A percentile compares a stretch with the other conserved stretches of the same genome.
phyloP scores from a whole-genome alignment of 2,113 vertebrate genomes.

The Patagioenas fasciata region DNA sequence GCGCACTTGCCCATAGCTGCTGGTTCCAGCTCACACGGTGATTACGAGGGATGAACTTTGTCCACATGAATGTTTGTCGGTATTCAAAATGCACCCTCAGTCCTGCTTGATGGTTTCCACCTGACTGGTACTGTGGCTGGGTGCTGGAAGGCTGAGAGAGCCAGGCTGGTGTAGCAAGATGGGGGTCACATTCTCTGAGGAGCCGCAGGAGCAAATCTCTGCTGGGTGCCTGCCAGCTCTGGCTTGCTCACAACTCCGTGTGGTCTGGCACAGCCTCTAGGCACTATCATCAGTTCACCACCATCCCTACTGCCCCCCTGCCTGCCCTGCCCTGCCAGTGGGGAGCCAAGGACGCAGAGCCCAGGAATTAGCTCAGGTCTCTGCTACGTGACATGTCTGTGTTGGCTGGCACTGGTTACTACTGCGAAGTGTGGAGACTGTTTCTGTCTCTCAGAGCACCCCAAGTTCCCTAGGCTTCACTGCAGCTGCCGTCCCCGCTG shows the following conservation, averaged over 20 bases:
- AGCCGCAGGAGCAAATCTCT: not conserved
- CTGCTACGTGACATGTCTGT: not conserved
- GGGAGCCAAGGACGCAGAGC: not conserved
- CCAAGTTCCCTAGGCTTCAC: not conserved
- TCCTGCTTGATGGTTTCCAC: not conserved
- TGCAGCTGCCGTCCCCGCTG: not conserved
- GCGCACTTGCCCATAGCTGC: not conserved
- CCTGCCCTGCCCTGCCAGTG: not conserved
- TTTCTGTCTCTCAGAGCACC: not conserved
- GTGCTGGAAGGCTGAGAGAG: not conserved
- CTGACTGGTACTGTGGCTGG: not conserved
- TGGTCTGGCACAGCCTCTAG: not conserved
- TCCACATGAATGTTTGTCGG: rapidly evolving
- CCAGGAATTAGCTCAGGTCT: slow-evolving; percentile 7
- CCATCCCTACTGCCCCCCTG: not conserved
- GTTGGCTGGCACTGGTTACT: not conserved
- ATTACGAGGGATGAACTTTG: not conserved
- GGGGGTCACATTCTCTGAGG: rapidly evolving
- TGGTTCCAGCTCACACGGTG: not conserved
- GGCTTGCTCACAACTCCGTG: not conserved
- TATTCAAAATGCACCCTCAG: not conserved
- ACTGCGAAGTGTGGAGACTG: not conserved
- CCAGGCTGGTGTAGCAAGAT: not conserved
- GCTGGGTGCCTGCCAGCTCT: not conserved
- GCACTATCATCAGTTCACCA: rapidly evolving